A percentile compares a stretch with the other conserved stretches of the same genome.
Evolutionary conservation across 2,113 vertebrate species (phyloP).

Genomic region (Oryzias woworae): DNA sequence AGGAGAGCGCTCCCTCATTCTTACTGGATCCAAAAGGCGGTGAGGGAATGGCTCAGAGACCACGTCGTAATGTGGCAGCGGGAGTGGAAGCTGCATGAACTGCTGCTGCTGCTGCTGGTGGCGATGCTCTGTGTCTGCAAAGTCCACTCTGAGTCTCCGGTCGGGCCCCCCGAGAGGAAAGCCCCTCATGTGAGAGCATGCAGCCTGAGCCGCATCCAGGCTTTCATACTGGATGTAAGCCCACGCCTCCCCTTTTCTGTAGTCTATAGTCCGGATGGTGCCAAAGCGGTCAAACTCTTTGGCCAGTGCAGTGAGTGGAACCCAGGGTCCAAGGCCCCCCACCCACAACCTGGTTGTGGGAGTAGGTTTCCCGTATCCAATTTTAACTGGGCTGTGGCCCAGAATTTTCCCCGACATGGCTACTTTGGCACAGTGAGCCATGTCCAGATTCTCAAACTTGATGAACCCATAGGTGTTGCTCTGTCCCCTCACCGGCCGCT

Average conservation of each 20-base stretch:
- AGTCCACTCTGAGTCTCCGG: constrained; percentile 93
- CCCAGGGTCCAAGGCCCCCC: constrained; percentile 94
- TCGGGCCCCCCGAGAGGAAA: constrained; percentile 93
- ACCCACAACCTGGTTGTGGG: constrained; percentile 97
- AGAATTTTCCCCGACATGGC: constrained; percentile 96
- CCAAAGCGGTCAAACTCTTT: constrained; percentile 98
- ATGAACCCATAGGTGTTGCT: constrained; percentile 94
- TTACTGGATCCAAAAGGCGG: constrained; percentile 82
- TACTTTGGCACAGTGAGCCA: constrained; percentile 95
- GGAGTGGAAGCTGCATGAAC: constrained; percentile 88
- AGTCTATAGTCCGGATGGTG: constrained; percentile 96
- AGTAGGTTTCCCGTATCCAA: constrained; percentile 96
- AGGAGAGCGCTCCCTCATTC: constrained; percentile 88
- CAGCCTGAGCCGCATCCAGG: constrained; percentile 95
- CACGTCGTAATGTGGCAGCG: constrained; percentile 88
- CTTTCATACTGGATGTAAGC: constrained; percentile 99
- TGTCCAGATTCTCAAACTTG: constrained; percentile 97
- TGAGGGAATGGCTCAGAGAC: constrained; percentile 89
- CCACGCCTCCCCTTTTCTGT: constrained; percentile 95
- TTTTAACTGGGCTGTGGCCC: constrained; percentile 92
- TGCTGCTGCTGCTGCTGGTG: constrained; percentile 89
- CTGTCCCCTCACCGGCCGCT: constrained; percentile 86
- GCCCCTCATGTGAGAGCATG: constrained; percentile 94
- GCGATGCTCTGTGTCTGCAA: constrained; percentile 93
- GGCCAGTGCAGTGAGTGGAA: constrained; percentile 89